phyloP scores from a whole-genome alignment of 2,113 vertebrate species.

The Neodon shergylaensis region DNA sequence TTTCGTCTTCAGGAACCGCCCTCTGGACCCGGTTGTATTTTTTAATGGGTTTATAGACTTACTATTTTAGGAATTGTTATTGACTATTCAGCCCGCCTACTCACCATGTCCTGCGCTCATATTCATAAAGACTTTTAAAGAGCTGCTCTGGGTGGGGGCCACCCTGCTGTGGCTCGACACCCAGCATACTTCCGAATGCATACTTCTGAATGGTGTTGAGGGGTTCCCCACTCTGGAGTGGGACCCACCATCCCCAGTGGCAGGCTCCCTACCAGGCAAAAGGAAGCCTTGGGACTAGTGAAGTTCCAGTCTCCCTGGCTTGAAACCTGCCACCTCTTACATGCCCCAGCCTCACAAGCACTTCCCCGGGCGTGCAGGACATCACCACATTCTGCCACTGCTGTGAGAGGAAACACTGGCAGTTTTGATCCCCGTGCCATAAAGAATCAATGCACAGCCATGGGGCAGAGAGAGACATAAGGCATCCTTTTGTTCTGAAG shows the following conservation, averaged over 20 bases:
- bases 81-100: neutral
- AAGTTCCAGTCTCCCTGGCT: neutral
- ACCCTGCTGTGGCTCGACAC: neutral
- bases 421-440: constrained; percentile 40
- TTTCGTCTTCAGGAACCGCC: neutral
- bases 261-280: neutral
- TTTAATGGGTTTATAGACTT: neutral
- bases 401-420: constrained; percentile 35
- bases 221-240: neutral
- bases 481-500: constrained; percentile 81
- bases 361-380: neutral
- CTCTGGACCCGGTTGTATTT: neutral
- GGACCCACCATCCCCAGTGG: neutral
- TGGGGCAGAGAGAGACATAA: constrained; percentile 64
- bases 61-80: neutral
- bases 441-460: constrained; percentile 62
- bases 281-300: neutral
- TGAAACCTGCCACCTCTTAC: neutral
- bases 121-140: neutral
- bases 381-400: neutral
- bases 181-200: too few species aligned
- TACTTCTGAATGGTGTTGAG: neutral
- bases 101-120: neutral
- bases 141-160: neutral
- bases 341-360: neutral